Evolutionary conservation across 2,797 vertebrate genomes (phyloP).

Genomic region (Psittacula echo): DNA sequence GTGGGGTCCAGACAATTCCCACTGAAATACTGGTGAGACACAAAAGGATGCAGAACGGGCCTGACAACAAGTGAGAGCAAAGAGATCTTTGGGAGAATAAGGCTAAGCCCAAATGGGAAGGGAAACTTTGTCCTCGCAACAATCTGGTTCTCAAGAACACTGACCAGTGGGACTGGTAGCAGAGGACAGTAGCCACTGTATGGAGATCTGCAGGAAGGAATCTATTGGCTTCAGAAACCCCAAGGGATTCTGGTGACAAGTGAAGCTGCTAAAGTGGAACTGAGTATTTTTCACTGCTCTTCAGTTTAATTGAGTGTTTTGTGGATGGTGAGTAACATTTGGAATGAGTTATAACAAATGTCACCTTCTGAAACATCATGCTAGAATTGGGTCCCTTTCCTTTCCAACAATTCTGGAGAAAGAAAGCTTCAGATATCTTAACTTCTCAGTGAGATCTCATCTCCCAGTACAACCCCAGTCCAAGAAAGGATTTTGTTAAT

Average conservation of each 20-base stretch:
- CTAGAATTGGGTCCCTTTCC: not conserved
- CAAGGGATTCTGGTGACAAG: not conserved
- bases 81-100: not conserved
- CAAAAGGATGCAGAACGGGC: not conserved
- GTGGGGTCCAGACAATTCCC: not conserved
- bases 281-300: constrained; percentile 32
- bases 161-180: not conserved
- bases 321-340: constrained; percentile 52
- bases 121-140: not conserved
- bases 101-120: not conserved
- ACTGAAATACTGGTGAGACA: not conserved
- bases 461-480: not conserved
- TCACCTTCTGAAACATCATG: constrained; percentile 33
- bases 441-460: not conserved
- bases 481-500: not conserved
- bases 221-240: not conserved
- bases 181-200: rapidly evolving
- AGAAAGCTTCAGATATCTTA: not conserved
- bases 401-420: not conserved
- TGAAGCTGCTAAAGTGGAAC: constrained; percentile 2
- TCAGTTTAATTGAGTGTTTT: constrained; percentile 49
- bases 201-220: not conserved
- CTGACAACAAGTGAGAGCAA: not conserved
- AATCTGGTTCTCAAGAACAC: not conserved
- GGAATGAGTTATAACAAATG: constrained; percentile 58